Evolutionary conservation across 2,113 vertebrate species (phyloP).

Genomic region (Otocyon megalotis): DNA sequence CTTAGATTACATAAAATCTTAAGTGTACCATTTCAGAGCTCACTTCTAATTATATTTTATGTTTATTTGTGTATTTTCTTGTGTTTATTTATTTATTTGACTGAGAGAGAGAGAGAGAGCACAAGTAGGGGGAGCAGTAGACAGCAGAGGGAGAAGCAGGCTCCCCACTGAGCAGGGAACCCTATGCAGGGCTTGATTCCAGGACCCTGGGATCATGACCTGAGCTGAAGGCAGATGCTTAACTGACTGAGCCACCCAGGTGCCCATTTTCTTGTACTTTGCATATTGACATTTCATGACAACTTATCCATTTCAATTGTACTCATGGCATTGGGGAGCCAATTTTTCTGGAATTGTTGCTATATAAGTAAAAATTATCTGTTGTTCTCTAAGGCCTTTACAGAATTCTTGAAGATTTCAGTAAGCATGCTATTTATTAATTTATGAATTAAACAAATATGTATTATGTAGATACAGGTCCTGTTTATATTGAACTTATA

Average conservation of each 20-base stretch:
- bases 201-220: too few relatives aligned
- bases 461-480: not conserved
- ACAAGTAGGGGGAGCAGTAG: too few relatives aligned
- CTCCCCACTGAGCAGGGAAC: too few relatives aligned
- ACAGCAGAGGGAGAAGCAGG: too few relatives aligned
- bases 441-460: constrained; percentile 21
- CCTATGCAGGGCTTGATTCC: too few relatives aligned
- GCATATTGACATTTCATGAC: not conserved
- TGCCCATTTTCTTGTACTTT: not conserved
- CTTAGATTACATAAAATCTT: constrained; percentile 38
- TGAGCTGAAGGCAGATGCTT: too few relatives aligned
- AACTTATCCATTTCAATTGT: not conserved
- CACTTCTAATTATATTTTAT: constrained; percentile 17
- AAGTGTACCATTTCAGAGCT: constrained; percentile 22
- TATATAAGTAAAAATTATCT: not conserved
- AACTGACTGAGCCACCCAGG: too few relatives aligned
- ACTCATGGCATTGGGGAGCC: not conserved
- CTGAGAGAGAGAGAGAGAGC: too few relatives aligned
- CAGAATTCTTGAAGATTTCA: not conserved
- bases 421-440: not conserved
- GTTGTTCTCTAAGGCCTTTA: not conserved
- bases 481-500: constrained; percentile 29
- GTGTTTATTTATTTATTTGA: not conserved
- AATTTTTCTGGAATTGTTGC: constrained; percentile 36
- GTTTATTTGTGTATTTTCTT: constrained; percentile 33